Evolutionary conservation across 37 sponge, comb jelly and placozoan species (phyloP), one percentile per base, ranked within the genome.

Genomic region (Diacarnus erythraeanus): DNA sequence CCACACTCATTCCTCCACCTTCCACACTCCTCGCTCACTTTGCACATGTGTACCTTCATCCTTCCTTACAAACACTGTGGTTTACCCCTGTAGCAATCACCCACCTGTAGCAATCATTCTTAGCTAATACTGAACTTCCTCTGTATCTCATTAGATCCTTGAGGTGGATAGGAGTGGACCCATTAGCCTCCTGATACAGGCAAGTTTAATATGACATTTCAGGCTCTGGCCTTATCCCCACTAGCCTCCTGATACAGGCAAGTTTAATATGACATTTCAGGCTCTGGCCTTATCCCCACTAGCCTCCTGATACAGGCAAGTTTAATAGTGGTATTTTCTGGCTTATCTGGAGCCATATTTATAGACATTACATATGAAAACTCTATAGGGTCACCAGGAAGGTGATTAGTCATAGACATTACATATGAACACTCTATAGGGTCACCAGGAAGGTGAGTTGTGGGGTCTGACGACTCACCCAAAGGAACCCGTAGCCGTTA

Each of bases 391-490:
- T 31, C 98, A 98, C 79, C 76, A 72, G 68, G 96, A 95, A 68
- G 98, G 96, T 17, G 99, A 95, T 74, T 6, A 3, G 36, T n/a
- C n/a, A n/a, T n/a, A n/a, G n/a, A n/a, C n/a, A n/a, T n/a, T n/a
- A n/a, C n/a, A n/a, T n/a, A n/a, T n/a, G n/a, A n/a, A n/a, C n/a
- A n/a, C n/a, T n/a, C n/a, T n/a, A 40, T 42, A 89, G 86, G 97
- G 97, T 31, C 98, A 98, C 79, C 76, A 72, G 68, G 96, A 95
- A 68, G 98, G 96, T 17, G 99, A 95, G 78, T 33, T 91, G 33
- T 95, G 96, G 99, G 99, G 99, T 2, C 87, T 95, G 2, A 90
- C 89, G 34, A 79, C 75, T 35, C 94, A 95, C 72, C 99, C 96
- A 2, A 64, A 71, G 26, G 60, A 88, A 26, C 72, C 64, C 2